Conservation (phyloP, 1,140 invertebrate species). For the Sesamia nonagrioides region DNA sequence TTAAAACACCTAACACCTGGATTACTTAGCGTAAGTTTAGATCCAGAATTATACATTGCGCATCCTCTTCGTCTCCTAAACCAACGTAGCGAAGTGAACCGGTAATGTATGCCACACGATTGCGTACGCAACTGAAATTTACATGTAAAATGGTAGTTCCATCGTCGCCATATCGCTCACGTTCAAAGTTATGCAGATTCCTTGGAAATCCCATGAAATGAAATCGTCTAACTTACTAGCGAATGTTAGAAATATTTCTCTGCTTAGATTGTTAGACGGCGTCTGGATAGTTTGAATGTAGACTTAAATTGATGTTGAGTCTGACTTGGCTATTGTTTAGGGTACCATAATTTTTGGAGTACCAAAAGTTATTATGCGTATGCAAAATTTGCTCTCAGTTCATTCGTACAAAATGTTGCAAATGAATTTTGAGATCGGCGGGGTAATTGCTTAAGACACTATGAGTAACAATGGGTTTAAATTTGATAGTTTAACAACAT, state of each 20-base stretch:
- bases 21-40: constrained; percentile 54
- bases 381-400: background rate
- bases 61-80: constrained; percentile 41
- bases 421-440: background rate
- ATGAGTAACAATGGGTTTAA: too few relatives aligned
- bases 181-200: constrained; percentile 58
- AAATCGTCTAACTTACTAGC: constrained; percentile 48
- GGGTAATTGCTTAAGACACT: too few relatives aligned
- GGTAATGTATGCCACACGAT: constrained; percentile 46
- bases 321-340: constrained; percentile 8
- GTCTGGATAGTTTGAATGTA: constrained; percentile 23
- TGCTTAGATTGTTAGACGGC: constrained; percentile 8
- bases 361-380: too few relatives aligned
- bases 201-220: constrained; percentile 54
- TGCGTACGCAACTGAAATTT: constrained; percentile 50
- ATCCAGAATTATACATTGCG: constrained; percentile 54
- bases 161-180: constrained; percentile 39
- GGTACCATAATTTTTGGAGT: too few relatives aligned
- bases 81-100: constrained; percentile 45
- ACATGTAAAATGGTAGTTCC: constrained; percentile 54
- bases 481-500: too few relatives aligned
- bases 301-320: constrained; percentile 12
- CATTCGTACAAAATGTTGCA: background rate
- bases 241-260: constrained; percentile 44
- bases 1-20: constrained; percentile 51